Evolutionary conservation across 2,888 invertebrate species (phyloP).

Genomic region (Ypsolopha scabrella): DNA sequence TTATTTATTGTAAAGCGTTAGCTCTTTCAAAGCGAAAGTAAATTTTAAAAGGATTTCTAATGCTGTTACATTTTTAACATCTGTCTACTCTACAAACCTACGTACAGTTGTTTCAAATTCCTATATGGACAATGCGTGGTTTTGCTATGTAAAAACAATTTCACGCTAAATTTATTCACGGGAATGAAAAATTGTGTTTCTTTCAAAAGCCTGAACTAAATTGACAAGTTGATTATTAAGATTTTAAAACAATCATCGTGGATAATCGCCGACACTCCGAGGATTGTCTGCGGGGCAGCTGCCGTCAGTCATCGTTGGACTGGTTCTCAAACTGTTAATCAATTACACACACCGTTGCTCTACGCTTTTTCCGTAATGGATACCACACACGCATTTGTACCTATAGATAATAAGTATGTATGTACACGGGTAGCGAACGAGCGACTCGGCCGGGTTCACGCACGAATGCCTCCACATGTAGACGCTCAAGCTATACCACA

Average conservation of each 20-base stretch:
- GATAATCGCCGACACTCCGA: not conserved
- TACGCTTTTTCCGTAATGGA: constrained; percentile 63
- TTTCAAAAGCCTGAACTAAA: too few relatives aligned
- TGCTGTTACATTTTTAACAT: too few relatives aligned
- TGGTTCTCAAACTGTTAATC: constrained; percentile 58
- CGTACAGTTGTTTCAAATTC: too few relatives aligned
- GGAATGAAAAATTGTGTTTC: too few relatives aligned
- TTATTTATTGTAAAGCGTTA: not conserved
- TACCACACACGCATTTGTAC: constrained; percentile 44
- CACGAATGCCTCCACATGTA: constrained; percentile 53
- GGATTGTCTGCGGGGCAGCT: constrained; percentile 2
- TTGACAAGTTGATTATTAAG: constrained; percentile 25
- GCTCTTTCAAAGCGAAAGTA: not conserved
- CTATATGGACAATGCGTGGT: too few relatives aligned
- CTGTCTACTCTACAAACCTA: too few relatives aligned
- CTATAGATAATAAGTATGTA: constrained; percentile 15
- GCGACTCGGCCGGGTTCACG: constrained; percentile 33
- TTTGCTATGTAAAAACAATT: not conserved
- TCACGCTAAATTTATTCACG: not conserved
- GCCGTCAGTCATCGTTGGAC: constrained; percentile 28
- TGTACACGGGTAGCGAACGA: constrained; percentile 12
- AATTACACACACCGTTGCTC: constrained; percentile 59
- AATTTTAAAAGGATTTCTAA: too few relatives aligned
- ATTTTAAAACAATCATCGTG: constrained; percentile 20
- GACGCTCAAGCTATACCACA: constrained; percentile 30